Base-by-base conservation (phyloP, 2,888 invertebrate genomes). In the Acronicta leporina region DNA sequence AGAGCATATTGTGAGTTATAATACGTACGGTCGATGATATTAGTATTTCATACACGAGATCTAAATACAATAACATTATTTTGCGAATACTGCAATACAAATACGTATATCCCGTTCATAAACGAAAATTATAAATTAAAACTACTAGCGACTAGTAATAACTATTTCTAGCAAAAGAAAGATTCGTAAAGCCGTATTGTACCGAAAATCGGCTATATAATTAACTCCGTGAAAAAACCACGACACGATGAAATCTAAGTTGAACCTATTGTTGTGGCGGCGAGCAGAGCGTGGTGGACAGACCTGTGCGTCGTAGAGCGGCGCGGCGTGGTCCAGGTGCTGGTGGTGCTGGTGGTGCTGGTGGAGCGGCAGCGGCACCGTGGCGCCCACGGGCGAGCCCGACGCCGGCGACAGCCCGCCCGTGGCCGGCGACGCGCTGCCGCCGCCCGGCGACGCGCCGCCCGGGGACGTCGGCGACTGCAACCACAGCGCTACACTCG, bases 331-430 rank as follows among this genome's bases (percentile, higher is more conserved):
- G 47, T 86, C 87, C 72, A 76, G 80, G 51, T 87, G 88, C 11
- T 69, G 75, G 55, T 81, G 85, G 73, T 85, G 56, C 1, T 9
- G 10, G 10, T 10, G 30, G 30, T 10, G 10, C 27, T n/a, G n/a
- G n/a, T n/a, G n/a, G n/a, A n/a, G n/a, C 58, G 81, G 67, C 40
- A 84, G 77, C 20, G 90, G 92, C 49, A 91, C 92, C 15, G 92
- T 92, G 74, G 92, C 92, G 58, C 93, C 93, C 47, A 92, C 93
- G 25, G 93, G 94, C 38, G 93, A 93, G 57, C 92, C 93, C 7
- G 92, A 92, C 51, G 92, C 93, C 56, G 94, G 93, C 57, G 93
- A 92, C 71, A 90, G 86, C 2, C 92, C 92, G 65, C 92, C 94
- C 68, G 92, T 92, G 67, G 92, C 92, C 43, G 92, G 92, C 56